Conservation (phyloP, 2,797 vertebrate species). For the Rhinogobio ventralis region DNA sequence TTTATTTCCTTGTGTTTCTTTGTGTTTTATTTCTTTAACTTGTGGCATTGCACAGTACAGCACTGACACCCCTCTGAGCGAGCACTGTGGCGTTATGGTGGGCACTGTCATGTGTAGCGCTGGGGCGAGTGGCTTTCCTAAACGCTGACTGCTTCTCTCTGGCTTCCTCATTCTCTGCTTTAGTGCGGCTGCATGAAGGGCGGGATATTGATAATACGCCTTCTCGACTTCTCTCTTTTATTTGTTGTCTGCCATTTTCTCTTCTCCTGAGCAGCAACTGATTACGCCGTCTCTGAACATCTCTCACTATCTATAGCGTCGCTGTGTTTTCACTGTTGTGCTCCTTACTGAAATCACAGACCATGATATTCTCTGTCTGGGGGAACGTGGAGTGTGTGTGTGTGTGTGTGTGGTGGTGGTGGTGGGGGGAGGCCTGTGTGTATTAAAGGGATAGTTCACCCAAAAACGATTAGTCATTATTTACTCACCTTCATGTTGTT, state of each 20-base stretch:
- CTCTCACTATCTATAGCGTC: constrained; percentile 45
- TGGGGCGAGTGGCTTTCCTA: constrained; percentile 74
- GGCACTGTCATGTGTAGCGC: constrained; percentile 77
- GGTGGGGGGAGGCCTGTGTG: not conserved
- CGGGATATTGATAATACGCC: constrained; percentile 71
- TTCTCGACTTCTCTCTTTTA: constrained; percentile 62
- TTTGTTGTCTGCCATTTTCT: constrained; percentile 62
- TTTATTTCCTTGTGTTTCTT: constrained; percentile 55
- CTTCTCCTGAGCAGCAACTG: constrained; percentile 52
- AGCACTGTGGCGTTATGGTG: constrained; percentile 74
- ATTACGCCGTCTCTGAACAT: constrained; percentile 48
- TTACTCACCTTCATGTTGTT: constrained; percentile 4
- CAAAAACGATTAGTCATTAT: constrained; percentile 12
- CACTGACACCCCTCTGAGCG: constrained; percentile 55
- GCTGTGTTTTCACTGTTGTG: constrained; percentile 71
- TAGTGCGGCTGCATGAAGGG: constrained; percentile 76
- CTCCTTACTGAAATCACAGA: constrained; percentile 68
- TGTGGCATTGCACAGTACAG: constrained; percentile 61
- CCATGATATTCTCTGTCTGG: constrained; percentile 70
- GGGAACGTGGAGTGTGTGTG: constrained; percentile 3
- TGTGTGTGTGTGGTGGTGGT: not conserved
- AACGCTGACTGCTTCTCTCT: constrained; percentile 76
- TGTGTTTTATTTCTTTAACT: constrained; percentile 46
- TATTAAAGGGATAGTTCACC: constrained; percentile 21
- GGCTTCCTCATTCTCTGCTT: constrained; percentile 67